A percentile compares a stretch with the other conserved stretches of the same genome.
These are phyloP conservation scores for Caenorhabditis brenneri DNA, from an alignment of 1,140 invertebrate species.

Conservation along the genomic window DNA sequence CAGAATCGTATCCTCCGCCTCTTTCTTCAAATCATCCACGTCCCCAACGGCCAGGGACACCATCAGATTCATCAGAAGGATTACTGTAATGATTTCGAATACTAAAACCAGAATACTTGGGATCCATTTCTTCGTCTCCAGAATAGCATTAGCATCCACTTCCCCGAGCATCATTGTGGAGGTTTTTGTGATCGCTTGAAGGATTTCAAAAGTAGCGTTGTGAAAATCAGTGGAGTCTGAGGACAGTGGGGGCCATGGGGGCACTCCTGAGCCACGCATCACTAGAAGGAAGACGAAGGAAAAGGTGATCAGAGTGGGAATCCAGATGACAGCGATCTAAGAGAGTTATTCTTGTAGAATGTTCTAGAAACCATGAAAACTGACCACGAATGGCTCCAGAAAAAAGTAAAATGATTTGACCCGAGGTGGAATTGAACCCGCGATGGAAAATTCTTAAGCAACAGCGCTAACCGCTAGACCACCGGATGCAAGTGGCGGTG, in stretches of 20 bases:
- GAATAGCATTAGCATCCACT: slow-evolving; percentile 50
- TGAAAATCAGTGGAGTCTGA: slow-evolving; percentile 45
- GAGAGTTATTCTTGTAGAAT: no score
- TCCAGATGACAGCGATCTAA: slow-evolving; percentile 55
- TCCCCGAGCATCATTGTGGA: slow-evolving; percentile 57
- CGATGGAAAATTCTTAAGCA: no score
- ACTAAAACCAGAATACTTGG: slow-evolving; percentile 45
- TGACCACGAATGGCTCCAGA: neutral
- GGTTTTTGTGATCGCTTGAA: slow-evolving; percentile 52
- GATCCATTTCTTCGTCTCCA: slow-evolving; percentile 47
- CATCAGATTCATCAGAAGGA: slow-evolving; percentile 54
- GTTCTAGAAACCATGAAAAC: no score
- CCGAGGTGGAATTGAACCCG: no score
- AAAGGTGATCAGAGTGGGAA: slow-evolving; percentile 53
- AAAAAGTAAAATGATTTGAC: no score
- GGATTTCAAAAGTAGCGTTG: slow-evolving; percentile 49
- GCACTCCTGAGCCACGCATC: slow-evolving; percentile 45
- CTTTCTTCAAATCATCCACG: slow-evolving; percentile 40
- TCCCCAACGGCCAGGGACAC: slow-evolving; percentile 52
- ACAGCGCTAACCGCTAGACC: no score
- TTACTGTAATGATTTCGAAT: slow-evolving; percentile 56
- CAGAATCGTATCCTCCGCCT: slow-evolving; percentile 47
- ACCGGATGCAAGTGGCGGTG: no score
- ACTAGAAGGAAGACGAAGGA: slow-evolving; percentile 53
- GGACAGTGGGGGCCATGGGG: slow-evolving; percentile 40